Percentiles rank a stretch among this genome's conserved stretches.
phyloP scores from a whole-genome alignment of 2,888 invertebrate species.

The Agriopis marginaria region DNA sequence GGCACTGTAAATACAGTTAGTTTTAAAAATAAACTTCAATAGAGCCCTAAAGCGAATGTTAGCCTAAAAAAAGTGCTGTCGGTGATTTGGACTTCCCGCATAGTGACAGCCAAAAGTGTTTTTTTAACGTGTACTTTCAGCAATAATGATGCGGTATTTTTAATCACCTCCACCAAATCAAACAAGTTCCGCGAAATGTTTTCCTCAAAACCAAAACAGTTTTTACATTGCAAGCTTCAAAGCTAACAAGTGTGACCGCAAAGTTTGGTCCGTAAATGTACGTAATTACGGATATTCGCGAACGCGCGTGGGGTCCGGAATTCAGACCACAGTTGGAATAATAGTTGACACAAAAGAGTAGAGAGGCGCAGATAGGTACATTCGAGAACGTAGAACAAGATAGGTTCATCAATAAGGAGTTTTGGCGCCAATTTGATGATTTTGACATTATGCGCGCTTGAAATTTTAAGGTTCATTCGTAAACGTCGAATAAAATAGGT shows the following conservation, averaged over 20 bases:
- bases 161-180: conserved; percentile 5
- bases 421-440: too few species aligned
- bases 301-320: conserved; percentile 28
- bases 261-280: conserved; percentile 25
- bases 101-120: background rate
- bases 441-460: too few species aligned
- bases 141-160: conserved; percentile 8
- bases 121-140: background rate
- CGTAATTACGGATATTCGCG: conserved; percentile 30
- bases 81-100: background rate
- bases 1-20: too few species aligned
- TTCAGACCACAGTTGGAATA: conserved; percentile 4
- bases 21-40: too few species aligned
- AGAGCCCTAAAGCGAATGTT: too few species aligned
- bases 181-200: conserved; percentile 14
- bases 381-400: too few species aligned
- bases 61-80: too few species aligned
- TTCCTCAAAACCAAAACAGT: conserved; percentile 9
- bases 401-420: too few species aligned
- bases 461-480: too few species aligned
- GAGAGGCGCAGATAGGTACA: background rate
- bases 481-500: too few species aligned
- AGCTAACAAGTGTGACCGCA: conserved; percentile 39
- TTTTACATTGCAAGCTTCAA: conserved; percentile 14
- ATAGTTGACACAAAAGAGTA: background rate